These are phyloP conservation scores for Daphoenositta chrysoptera DNA, from an alignment of 2,113 vertebrate genomes.

Conservation along the genomic window DNA sequence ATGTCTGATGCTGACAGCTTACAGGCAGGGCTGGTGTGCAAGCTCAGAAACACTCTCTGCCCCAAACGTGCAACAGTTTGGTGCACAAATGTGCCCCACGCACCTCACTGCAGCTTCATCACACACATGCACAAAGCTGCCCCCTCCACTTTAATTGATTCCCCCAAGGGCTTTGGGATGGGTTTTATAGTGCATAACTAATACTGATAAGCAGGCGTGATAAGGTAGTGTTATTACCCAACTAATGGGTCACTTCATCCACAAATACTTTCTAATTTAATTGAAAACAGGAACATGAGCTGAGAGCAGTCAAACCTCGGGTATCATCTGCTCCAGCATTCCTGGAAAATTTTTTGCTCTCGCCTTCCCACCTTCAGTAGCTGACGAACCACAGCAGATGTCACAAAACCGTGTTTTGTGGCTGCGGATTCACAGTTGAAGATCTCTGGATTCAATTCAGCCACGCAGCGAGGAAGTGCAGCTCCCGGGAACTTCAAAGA, in stretches of 20 bases:
- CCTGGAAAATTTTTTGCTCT: neutral
- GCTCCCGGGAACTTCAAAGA: conserved; percentile 47
- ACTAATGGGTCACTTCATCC: conserved; percentile 59
- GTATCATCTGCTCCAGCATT: neutral
- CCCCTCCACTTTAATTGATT: conserved; percentile 15
- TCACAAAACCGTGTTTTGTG: neutral
- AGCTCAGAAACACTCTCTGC: neutral
- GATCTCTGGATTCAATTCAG: conserved; percentile 56
- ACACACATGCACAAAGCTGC: neutral
- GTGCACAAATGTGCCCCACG: neutral
- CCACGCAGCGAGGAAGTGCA: neutral
- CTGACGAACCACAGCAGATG: neutral
- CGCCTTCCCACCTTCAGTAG: conserved; percentile 11
- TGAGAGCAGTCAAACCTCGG: neutral
- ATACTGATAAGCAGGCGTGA: conserved; percentile 67
- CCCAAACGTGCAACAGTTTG: neutral
- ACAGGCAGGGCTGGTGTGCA: neutral
- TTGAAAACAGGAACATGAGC: conserved; percentile 40
- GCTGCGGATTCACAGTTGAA: neutral
- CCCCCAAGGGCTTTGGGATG: conserved; percentile 30
- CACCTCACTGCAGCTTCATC: neutral
- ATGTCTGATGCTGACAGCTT: neutral
- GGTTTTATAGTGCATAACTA: conserved; percentile 69
- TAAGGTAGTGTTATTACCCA: conserved; percentile 55
- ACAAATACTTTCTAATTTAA: conserved; percentile 55